Evolutionary conservation across 1,140 invertebrate genomes (phyloP).

Genomic region (Bombus affinis): DNA sequence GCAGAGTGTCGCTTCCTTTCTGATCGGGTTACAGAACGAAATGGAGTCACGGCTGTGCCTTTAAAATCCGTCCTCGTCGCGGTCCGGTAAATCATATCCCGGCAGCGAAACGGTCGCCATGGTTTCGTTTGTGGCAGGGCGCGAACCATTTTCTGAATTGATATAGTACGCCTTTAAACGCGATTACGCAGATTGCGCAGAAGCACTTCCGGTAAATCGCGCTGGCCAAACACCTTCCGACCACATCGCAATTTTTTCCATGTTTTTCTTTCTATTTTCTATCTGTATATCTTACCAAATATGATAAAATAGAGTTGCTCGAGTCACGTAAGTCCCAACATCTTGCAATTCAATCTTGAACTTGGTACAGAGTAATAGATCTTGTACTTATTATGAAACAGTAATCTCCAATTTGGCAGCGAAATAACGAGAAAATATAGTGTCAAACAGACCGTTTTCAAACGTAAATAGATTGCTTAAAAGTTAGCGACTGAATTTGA

Average conservation of each 20-base stretch:
- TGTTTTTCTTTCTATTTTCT: neutral
- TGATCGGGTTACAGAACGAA: constrained; percentile 4
- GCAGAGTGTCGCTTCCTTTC: neutral
- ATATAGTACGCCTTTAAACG: neutral
- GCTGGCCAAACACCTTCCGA: neutral
- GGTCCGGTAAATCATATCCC: constrained; percentile 40
- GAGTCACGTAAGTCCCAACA: no score
- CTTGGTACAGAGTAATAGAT: no score
- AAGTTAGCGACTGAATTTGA: neutral
- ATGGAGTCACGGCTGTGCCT: neutral
- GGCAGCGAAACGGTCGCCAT: constrained; percentile 29
- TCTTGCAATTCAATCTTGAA: no score
- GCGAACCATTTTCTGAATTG: constrained; percentile 12
- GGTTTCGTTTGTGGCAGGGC: constrained; percentile 23
- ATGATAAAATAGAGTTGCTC: neutral
- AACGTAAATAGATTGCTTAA: neutral
- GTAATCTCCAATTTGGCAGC: neutral
- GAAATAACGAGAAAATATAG: neutral
- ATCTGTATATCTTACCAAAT: neutral
- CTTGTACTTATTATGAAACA: neutral
- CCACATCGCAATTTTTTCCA: no score
- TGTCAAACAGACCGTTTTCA: neutral
- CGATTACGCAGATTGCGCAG: neutral
- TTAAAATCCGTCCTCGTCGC: constrained; percentile 23
- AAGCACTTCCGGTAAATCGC: neutral